phyloP scores from a whole-genome alignment of 2,888 invertebrate species.

The Sepiola atlantica region DNA sequence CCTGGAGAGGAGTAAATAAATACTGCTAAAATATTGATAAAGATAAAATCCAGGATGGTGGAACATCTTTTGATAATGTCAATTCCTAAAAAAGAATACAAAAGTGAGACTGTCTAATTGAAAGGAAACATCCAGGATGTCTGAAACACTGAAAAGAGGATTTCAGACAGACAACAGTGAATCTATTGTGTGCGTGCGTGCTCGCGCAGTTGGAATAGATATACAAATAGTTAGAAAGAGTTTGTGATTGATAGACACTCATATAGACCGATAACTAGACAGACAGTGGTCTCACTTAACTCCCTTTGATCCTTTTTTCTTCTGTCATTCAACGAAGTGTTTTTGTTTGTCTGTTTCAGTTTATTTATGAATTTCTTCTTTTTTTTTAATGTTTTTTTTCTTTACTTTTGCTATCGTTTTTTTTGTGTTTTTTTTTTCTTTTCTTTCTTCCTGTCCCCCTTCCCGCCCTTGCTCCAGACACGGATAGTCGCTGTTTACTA shows the following conservation, averaged over 20 bases:
- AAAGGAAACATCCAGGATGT: too few species aligned
- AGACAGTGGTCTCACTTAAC: not conserved
- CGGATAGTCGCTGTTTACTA: slow-evolving; percentile 51
- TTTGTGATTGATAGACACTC: not conserved
- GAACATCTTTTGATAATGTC: too few species aligned
- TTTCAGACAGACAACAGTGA: too few species aligned
- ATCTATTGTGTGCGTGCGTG: too few species aligned
- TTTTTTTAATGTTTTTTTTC: not conserved
- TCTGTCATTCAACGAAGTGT: not conserved
- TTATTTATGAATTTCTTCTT: not conserved
- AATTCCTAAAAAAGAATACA: too few species aligned
- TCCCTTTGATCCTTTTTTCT: not conserved
- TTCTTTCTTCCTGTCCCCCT: too few species aligned
- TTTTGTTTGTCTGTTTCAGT: not conserved
- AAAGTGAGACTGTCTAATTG: too few species aligned
- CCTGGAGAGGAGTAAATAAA: too few species aligned
- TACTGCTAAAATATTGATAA: too few species aligned
- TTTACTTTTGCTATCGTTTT: not conserved
- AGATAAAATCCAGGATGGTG: too few species aligned
- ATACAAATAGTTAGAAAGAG: too few species aligned
- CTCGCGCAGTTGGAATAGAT: not conserved
- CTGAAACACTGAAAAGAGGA: too few species aligned
- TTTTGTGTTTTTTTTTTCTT: not conserved
- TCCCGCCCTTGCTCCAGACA: not conserved
- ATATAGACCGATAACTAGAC: not conserved